Base-by-base conservation (phyloP, 2,113 vertebrate species). In the Silurus meridionalis region DNA sequence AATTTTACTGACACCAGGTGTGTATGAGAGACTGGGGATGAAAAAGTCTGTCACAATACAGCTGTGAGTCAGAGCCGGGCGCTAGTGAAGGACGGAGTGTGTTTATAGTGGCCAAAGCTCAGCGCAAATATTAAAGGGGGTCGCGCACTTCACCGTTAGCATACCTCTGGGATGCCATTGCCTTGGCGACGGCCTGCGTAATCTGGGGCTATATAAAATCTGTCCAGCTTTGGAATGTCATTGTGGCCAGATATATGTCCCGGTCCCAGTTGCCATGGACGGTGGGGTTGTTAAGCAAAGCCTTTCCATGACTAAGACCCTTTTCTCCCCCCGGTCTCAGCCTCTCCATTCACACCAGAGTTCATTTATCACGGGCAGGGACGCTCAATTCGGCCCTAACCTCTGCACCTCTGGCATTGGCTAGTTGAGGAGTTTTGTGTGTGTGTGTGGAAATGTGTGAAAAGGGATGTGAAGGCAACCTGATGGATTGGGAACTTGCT, bases 121-220 rank as follows among this genome's bases (percentile, higher is more conserved):
- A 90, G 90, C 91, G 93, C 92, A 95, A 94, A 95, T 94, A 93
- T 93, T 94, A 94, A 87, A 90, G 23, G 86, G 90, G 90, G 55
- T 86, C 58, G 80, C 88, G 88, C 80, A 66, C 90, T 23, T 77
- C 81, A 78, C 82, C 91, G 91, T 92, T 92, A 92, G 91, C 86
- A 87, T 90, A 86, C 88, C 87, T 87, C 61, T 52, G 87, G 84
- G 89, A 89, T 60, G 80, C 25, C 88, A 94, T 95, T 93, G 88
- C 93, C 91, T 7, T 66, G 94, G 93, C 75, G 90, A 95, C 90
- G 72, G 37, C 91, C 89, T 91, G 89, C 89, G 91, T 90, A 90
- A 93, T 90, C 86, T 80, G 85, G 88, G 89, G 93, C 94, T 93
- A 93, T 95, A 94, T 95, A 95, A 95, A 95, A 95, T 92, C 92